Evolutionary conservation across 2,113 vertebrate species (phyloP).

Genomic region (Trinectes maculatus): DNA sequence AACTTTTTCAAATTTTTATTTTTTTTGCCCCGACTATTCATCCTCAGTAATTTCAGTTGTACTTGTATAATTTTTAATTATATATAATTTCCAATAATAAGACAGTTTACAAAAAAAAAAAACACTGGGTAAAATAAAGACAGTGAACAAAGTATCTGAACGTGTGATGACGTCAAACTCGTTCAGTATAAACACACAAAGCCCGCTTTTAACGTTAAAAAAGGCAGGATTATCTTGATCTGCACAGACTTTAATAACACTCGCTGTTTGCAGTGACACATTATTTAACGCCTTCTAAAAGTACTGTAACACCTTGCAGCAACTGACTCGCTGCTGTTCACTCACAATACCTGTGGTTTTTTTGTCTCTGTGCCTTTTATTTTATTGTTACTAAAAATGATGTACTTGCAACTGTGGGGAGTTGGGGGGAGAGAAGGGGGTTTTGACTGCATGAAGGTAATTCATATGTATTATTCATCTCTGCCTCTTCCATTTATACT

Average conservation of each 20-base stretch:
- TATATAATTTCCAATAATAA: no score
- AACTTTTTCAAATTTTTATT: no score
- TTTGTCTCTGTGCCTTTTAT: constrained; percentile 56
- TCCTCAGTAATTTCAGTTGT: neutral
- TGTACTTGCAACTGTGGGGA: constrained; percentile 57
- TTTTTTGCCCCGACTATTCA: no score
- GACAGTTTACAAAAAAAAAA: neutral
- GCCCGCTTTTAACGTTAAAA: constrained; percentile 26
- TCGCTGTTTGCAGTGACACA: constrained; percentile 3
- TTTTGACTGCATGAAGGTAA: constrained; percentile 59
- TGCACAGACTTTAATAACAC: neutral
- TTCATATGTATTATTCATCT: constrained; percentile 75
- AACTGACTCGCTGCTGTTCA: constrained; percentile 8
- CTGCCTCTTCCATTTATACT: constrained; percentile 70
- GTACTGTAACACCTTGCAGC: constrained; percentile 31
- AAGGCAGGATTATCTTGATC: constrained; percentile 8
- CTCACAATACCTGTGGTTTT: constrained; percentile 33
- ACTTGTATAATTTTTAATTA: neutral
- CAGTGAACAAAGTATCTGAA: constrained; percentile 4
- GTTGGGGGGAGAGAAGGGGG: constrained; percentile 13
- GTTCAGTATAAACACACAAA: constrained; percentile 21
- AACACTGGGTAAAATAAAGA: constrained; percentile 8
- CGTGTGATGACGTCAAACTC: constrained; percentile 12
- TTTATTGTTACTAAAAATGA: constrained; percentile 74
- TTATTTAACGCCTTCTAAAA: constrained; percentile 40